Evolutionary conservation across 2,888 invertebrate genomes (phyloP), one percentile per base, ranked within the genome.

Genomic region (Parnassius apollo): DNA sequence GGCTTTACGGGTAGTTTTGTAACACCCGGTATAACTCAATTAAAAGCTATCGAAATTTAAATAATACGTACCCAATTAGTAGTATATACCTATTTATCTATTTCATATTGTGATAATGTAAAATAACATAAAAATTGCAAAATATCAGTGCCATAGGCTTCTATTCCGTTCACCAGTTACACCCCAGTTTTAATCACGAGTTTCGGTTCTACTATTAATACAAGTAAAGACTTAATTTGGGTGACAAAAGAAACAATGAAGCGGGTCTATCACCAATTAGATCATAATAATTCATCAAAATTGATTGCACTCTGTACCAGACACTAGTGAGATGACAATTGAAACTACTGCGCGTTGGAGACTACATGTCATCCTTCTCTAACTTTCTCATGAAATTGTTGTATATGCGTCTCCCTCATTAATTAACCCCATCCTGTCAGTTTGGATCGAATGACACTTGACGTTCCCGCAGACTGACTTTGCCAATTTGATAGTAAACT

Each of bases 401-500:
- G 42, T 74, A 66, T 67, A 42, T 59, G 67, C 59, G 44, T 77
- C 75, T 65, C 72, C 42, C 74, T 78, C 79, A 80, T 80, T 79
- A 80, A 80, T 81, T 80, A 78, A 80, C 78, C 77, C 67, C 65
- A 66, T 69, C 74, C 75, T 77, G 84, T 80, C 82, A 78, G 78
- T 78, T 80, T 77, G 73, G 77, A 77, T 78, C 76, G 81, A 76
- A 78, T 80, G 86, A 81, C 83, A 82, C 85, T 86, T 83, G 85
- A 85, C 77, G 78, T 73, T 73, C 75, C 78, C 76, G 67, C 78
- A 75, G 76, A 61, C 65, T 77, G 83, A 82, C 85, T 81, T 79
- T 73, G 80, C 80, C 87, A 85, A 86, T 86, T 85, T 83, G 83
- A 80, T 76, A 81, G 79, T 68, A 75, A 83, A 80, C 77, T 85